These are phyloP conservation scores for Bergia puertoricense DNA, from an alignment of 92 coral and sea anemone genomes.

Conservation along the genomic window DNA sequence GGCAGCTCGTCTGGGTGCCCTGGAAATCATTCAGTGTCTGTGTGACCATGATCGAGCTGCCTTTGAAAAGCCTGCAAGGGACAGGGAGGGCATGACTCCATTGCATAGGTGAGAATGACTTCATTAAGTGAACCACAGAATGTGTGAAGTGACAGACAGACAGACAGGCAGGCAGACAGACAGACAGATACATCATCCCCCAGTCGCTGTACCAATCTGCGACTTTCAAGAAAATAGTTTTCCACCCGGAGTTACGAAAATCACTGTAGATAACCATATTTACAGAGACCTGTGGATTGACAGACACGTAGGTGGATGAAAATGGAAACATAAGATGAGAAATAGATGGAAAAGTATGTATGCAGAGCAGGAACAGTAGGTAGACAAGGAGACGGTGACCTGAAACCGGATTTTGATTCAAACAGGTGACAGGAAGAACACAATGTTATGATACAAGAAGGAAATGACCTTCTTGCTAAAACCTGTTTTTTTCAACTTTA, in stretches of 20 bases:
- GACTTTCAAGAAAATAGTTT: not conserved
- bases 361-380: not conserved
- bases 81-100: constrained; percentile 84
- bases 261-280: not conserved
- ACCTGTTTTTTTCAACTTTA: no score
- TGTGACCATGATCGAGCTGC: constrained; percentile 67
- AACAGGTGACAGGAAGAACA: no score
- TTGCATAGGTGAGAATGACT: constrained; percentile 65
- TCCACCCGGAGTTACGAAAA: not conserved
- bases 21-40: constrained; percentile 72
- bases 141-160: not conserved
- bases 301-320: not conserved
- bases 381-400: not conserved
- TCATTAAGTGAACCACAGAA: not conserved
- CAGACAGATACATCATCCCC: no score
- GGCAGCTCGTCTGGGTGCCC: constrained; percentile 82
- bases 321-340: not conserved
- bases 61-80: constrained; percentile 62
- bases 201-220: not conserved
- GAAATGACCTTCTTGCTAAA: not conserved
- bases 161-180: not conserved
- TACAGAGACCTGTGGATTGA: not conserved
- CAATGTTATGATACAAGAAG: not conserved
- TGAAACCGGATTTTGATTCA: not conserved
- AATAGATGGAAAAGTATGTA: no score